Conservation (phyloP, 2,888 invertebrate genomes). For the Leptarthrus brevirostris region DNA sequence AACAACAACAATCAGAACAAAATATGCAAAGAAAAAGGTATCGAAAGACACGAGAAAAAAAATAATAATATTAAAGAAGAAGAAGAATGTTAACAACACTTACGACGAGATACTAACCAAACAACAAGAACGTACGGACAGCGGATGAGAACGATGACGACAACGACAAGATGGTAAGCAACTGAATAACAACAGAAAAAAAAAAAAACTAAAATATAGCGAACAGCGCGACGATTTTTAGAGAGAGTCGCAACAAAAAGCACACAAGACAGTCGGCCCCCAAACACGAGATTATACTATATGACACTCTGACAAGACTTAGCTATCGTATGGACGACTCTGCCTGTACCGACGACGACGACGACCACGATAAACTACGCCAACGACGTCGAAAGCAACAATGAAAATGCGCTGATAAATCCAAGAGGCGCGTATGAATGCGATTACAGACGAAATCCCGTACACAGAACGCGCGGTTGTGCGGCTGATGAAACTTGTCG, state of each 20-base stretch:
- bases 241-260: constrained; percentile 1
- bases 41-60: too few species aligned
- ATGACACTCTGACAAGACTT: constrained; percentile 20
- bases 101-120: neutral
- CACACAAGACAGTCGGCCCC: constrained; percentile 13
- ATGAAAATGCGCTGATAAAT: too few species aligned
- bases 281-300: constrained; percentile 17
- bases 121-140: neutral
- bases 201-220: neutral
- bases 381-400: too few species aligned
- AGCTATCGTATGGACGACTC: neutral
- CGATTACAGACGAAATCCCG: too few species aligned
- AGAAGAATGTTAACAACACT: neutral
- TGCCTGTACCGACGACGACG: neutral
- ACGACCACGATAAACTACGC: neutral
- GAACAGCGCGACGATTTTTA: neutral
- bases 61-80: too few species aligned
- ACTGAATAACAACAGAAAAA: too few species aligned
- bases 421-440: constrained; percentile 12
- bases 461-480: neutral
- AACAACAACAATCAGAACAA: neutral
- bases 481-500: constrained; percentile 1
- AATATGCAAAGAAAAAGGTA: neutral
- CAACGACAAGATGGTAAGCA: neutral
- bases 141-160: neutral